These are phyloP conservation scores for Apis cerana DNA, from an alignment of 1,140 invertebrate species.

Conservation along the genomic window DNA sequence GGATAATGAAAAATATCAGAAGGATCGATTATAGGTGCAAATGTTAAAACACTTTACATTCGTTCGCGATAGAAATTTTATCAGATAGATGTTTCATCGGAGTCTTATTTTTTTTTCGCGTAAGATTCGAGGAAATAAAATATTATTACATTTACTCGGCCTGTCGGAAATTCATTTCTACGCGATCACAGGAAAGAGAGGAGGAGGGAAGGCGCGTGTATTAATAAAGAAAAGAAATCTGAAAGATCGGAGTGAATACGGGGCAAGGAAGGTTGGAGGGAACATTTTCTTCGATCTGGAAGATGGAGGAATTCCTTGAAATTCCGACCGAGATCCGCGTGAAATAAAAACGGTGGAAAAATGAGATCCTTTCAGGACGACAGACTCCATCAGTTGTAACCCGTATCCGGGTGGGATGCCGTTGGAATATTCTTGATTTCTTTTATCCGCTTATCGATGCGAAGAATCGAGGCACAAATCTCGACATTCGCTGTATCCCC, in stretches of 20 bases:
- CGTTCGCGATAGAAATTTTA: too few species aligned
- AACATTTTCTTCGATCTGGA: neutral
- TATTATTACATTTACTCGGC: too few species aligned
- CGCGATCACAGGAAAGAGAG: too few species aligned
- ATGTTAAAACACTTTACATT: too few species aligned
- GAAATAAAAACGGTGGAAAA: conserved; percentile 3
- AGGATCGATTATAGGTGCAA: too few species aligned
- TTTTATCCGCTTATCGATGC: conserved; percentile 23
- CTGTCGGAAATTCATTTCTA: too few species aligned
- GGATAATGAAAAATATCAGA: too few species aligned
- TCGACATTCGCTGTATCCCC: neutral
- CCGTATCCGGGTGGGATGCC: neutral
- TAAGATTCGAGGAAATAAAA: too few species aligned
- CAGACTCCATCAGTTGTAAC: neutral
- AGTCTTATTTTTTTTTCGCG: too few species aligned
- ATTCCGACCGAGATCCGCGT: neutral
- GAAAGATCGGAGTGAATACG: too few species aligned
- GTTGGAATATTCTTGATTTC: conserved; percentile 11
- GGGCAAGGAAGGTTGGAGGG: neutral
- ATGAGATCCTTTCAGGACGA: neutral
- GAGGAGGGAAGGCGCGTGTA: too few species aligned
- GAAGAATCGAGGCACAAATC: conserved; percentile 11
- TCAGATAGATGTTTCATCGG: too few species aligned
- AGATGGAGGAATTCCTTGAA: neutral
- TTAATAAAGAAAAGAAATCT: neutral